Evolutionary conservation across 2,797 vertebrate genomes (phyloP).

Genomic region (Sternotherus odoratus): DNA sequence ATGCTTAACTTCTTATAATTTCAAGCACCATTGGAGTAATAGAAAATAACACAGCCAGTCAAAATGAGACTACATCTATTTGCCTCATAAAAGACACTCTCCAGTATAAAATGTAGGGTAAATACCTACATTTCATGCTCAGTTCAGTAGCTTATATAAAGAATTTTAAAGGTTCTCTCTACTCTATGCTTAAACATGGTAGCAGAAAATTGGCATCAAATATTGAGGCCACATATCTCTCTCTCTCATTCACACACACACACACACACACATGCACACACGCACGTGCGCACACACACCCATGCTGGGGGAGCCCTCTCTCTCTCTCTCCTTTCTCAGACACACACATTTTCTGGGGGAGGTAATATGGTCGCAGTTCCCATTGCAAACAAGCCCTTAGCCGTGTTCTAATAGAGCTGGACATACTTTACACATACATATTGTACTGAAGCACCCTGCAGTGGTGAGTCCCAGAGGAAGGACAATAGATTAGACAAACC

Average conservation of each 20-base stretch:
- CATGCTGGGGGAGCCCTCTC: no score
- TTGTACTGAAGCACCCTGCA: neutral
- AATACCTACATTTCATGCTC: neutral
- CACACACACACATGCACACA: no score
- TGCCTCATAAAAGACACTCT: accelerated
- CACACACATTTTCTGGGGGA: neutral
- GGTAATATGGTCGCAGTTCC: neutral
- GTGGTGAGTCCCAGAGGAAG: neutral
- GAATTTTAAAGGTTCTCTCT: neutral
- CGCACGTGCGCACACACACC: no score
- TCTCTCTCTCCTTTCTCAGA: no score
- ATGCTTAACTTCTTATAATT: neutral
- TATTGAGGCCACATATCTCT: no score
- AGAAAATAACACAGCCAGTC: neutral
- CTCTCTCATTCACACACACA: no score
- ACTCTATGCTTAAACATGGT: neutral
- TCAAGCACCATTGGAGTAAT: constrained; percentile 18
- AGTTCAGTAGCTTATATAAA: neutral
- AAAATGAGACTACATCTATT: neutral
- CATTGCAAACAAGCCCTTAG: neutral
- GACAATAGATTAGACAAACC: neutral
- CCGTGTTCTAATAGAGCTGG: neutral
- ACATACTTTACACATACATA: neutral
- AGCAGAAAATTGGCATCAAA: no score
- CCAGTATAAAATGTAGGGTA: neutral